phyloP scores from a whole-genome alignment of 2,888 invertebrate species.

The Ophioninae sp. region DNA sequence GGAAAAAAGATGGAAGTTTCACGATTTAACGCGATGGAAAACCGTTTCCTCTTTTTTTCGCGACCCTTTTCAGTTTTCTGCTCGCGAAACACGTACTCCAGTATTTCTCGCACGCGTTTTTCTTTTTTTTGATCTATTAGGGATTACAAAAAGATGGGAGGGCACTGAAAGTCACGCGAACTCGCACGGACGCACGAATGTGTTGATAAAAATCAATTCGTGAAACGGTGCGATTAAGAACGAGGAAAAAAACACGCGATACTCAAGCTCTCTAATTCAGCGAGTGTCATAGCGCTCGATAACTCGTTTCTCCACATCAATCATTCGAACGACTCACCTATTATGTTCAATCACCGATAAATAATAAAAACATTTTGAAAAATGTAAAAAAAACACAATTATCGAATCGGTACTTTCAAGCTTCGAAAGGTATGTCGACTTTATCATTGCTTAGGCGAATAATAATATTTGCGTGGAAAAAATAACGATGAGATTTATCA shows the following conservation, averaged over 20 bases:
- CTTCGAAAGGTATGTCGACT: neutral
- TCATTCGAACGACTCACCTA: neutral
- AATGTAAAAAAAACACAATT: neutral
- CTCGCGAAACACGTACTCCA: constrained; percentile 41
- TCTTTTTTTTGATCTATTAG: constrained; percentile 3
- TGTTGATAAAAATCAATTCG: neutral
- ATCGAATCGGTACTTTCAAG: neutral
- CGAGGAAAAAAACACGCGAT: neutral
- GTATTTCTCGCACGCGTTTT: constrained; percentile 46
- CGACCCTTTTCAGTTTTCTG: constrained; percentile 1
- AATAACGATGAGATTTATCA: neutral
- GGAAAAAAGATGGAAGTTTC: neutral
- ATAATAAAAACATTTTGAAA: neutral
- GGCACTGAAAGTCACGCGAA: neutral
- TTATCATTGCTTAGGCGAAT: neutral
- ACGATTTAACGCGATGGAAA: constrained; percentile 4
- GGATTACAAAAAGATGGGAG: neutral
- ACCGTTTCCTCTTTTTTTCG: neutral
- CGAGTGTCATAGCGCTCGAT: neutral
- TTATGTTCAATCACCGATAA: neutral
- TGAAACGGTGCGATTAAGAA: neutral
- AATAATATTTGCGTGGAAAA: neutral
- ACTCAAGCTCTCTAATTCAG: neutral
- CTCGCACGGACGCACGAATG: neutral
- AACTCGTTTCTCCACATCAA: neutral